Base-by-base conservation (phyloP, 2,888 invertebrate species). In the Hydriomena furcata region DNA sequence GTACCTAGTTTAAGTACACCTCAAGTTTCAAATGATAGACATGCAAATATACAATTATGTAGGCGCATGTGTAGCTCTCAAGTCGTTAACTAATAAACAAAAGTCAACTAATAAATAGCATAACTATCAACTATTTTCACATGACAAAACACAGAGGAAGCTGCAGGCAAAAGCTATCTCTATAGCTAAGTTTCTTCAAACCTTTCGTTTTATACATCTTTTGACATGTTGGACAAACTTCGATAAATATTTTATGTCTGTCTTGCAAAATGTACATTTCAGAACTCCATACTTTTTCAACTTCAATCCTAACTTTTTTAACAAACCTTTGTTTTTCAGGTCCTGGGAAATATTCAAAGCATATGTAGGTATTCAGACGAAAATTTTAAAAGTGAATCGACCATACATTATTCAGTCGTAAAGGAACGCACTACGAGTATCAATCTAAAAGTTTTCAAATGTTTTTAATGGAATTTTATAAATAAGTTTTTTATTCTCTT, bases 221-320 rank as follows among this genome's bases (percentile, higher is more conserved):
- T 64, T 54, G 0, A 76, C 46, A 53, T 82, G 77, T 7, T 43
- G 21, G 10, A 68, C 47, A 54, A 73, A 77, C 24, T 66, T 68
- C 10, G 60, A 60, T 7, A 68, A 46, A 6, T 56, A 52, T 27
- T 55, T 68, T 4, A 61, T 54, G 60, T 68, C 60, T 38, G 38
- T 47, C 42, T 54, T 42, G 52, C 81, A 82, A 60, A 74, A 63
- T 38, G 68, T 59, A 55, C 82, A 82, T 52, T 58, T 65, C 17
- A 79, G 55, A 17, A 50, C 35, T 8, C 68, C 66, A 7, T 31
- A 23, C 11, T 32, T 27, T 34, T 66, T 62, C 13, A 79, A 50
- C 44, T 53, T 71, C 37, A 60, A 27, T 28, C 55, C 60, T 37
- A 80, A 47, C 32, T 69, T 73, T 31, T 53, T 47, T 23, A 62